A percentile compares a stretch with the other conserved stretches of the same genome.
Conservation (phyloP, 2,113 vertebrate species). For the Mastomys natalensis region DNA sequence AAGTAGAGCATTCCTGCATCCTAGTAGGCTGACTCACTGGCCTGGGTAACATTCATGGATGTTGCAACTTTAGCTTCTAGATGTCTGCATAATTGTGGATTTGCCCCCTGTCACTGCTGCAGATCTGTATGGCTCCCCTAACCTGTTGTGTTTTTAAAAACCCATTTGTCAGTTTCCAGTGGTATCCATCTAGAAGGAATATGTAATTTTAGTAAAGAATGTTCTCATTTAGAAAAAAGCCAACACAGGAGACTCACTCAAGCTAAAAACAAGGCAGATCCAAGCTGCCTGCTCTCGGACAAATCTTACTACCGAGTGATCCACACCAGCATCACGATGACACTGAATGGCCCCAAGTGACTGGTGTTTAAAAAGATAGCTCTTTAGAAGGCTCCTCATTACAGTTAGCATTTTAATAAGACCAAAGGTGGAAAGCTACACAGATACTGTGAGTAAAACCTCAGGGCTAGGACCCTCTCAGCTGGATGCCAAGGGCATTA, state of each 20-base stretch:
- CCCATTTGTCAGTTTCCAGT: neutral
- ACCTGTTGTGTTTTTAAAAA: slow-evolving; percentile 20
- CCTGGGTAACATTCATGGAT: neutral
- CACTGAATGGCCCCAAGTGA: neutral
- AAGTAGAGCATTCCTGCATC: too few relatives aligned
- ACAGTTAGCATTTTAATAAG: slow-evolving; percentile 17
- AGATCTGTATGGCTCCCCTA: slow-evolving; percentile 74
- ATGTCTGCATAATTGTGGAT: slow-evolving; percentile 31
- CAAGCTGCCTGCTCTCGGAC: neutral
- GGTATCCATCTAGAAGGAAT: slow-evolving; percentile 39
- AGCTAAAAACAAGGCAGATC: neutral
- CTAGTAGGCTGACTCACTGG: too few relatives aligned
- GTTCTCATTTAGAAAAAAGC: slow-evolving; percentile 43
- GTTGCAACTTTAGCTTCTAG: neutral
- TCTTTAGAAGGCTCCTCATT: neutral
- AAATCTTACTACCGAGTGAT: slow-evolving; percentile 25
- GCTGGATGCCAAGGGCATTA: neutral
- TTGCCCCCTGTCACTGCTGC: slow-evolving; percentile 78
- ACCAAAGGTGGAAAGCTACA: neutral
- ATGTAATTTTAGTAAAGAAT: slow-evolving; percentile 56
- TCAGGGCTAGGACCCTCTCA: neutral
- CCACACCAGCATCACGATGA: neutral
- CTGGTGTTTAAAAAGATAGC: neutral
- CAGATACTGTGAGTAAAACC: neutral
- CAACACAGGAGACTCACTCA: neutral